Evolutionary conservation across 2,888 invertebrate species (phyloP), one percentile per base, ranked within the genome.

Genomic region (Darwinula stevensoni): DNA sequence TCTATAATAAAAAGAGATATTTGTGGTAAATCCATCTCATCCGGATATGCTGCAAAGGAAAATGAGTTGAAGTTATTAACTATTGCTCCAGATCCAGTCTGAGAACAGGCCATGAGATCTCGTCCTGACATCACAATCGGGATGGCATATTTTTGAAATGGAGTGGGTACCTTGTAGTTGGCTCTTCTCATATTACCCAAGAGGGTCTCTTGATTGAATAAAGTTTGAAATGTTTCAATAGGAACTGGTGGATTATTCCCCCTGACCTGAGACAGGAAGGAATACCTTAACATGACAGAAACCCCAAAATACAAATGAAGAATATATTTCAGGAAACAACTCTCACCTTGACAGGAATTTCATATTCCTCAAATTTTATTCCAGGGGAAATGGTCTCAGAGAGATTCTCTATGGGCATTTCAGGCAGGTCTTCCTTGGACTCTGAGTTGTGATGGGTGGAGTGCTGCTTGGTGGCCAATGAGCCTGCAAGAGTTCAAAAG

Each of bases 11-110:
- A 16, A 29, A n/a, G 6, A 22, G 6, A 22, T n/a, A n/a, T 22
- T 22, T 9, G 9, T 9, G n/a, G 22, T 9, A 22, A 9, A n/a
- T n/a, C 22, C n/a, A 6, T 22, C 3, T 16, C 14, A 33, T 14
- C 2, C 4, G n/a, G n/a, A n/a, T n/a, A n/a, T n/a, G n/a, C 41
- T 30, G 17, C 12, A 17, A 4, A 16, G 22, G 11, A 6, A 35
- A 9, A 16, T 27, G 30, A 1, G n/a, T n/a, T n/a, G n/a, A n/a
- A n/a, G n/a, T n/a, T n/a, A 35, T 34, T 33, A 53, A 70, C 72
- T 1, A 91, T 91, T 57, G 94, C 94, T 11, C 94, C 94, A 0
- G 88, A 88, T 1, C 94, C 94, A 5, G 94, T 97, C 50, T 94
- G 91, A 0, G 94, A 91, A 46, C 91, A 91, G 0, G 73, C 86